Evolutionary conservation across 2,797 vertebrate genomes (phyloP), one percentile per base, ranked within the genome.

Genomic region (Coluber constrictor): DNA sequence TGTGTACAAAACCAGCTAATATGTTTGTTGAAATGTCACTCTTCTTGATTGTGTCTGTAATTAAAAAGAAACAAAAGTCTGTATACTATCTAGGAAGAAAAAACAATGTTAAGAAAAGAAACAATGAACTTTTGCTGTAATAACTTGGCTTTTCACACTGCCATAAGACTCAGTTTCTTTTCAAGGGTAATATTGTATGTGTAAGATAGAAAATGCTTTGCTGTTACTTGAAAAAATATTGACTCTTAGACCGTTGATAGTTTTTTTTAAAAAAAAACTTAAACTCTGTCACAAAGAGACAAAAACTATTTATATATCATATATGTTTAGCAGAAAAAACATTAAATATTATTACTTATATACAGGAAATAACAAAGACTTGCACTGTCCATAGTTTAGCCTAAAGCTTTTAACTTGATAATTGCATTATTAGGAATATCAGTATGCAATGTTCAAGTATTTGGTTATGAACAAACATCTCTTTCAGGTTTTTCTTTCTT

Each of bases 221-320:
- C 60, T 83, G 47, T 91, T 59, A 91, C 79, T 83, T 20, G 15
- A 59, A 47, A 66, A 95, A 95, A 94, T 93, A 94, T 93, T 96
- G 90, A 92, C 23, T 86, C 18, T 60, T 51, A 63, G 12, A 37
- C 32, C 2, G 83, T 92, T 79, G n/a, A 70, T 54, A 92, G 83
- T 11, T 56, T 90, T 87, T 12, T 60, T 25, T 43, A 27, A 89
- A 60, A 88, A 88, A 59, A 60, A 92, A 51, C 57, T 94, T 7
- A 91, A 86, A 92, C 54, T 43, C 59, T 27, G 29, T 0, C 79
- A 5, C 93, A 89, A 91, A 93, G 27, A 92, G 3, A 93, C 2
- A 55, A 83, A 70, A 86, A 66, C 47, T 89, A 94, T 92, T 27
- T n/a, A 91, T n/a, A 89, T 87, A 25, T 16, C 59, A 74, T 89